Evolutionary conservation across 1,140 invertebrate species (phyloP), one percentile per base, ranked within the genome.

Genomic region (Drosophila neocordata): DNA sequence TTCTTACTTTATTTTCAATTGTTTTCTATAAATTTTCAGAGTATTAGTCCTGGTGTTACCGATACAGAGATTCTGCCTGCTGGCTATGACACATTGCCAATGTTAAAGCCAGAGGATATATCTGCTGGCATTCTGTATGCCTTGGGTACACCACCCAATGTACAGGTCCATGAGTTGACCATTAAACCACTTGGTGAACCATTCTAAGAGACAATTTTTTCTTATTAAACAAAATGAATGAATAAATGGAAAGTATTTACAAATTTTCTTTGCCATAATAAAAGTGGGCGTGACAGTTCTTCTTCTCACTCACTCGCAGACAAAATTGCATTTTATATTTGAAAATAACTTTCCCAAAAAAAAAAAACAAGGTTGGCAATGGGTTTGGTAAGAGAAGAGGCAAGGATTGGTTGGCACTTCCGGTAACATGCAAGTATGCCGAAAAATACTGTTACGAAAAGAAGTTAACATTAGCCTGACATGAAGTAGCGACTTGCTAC

Each of bases 21-120:
- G 2, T 24, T 24, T 24, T 24, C 7, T 6, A 31, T 31, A 31
- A 24, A n/a, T n/a, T 24, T 31, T 31, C 90, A 92, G 24, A 90
- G 90, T 62, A 73, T 94, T 41, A 94, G 94, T 55, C 95, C 94
- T 0, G 94, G 94, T 6, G 80, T 93, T 5, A 94, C 94, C 4
- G 73, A 90, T 1, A 95, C 94, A 0, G 92, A 93, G 38, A 94
- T 95, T 87, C 80, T 93, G 59, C 73, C 78, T 0, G 34, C 38
- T 8, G 73, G 67, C 9, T 77, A 55, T 18, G 69, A 34, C 3
- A 31, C 13, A 44, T 1, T 85, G 69, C 38, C 83, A n/a, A 59
- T 92, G 92, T 63, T 73, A 22, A 41, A 71, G 85, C 62, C 92
- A 0, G 76, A 92, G n/a, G 93, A 95, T 59, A 85, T 95, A 0